These are phyloP conservation scores for Myathropa florea DNA, from an alignment of 2,888 invertebrate genomes.

Conservation along the genomic window DNA sequence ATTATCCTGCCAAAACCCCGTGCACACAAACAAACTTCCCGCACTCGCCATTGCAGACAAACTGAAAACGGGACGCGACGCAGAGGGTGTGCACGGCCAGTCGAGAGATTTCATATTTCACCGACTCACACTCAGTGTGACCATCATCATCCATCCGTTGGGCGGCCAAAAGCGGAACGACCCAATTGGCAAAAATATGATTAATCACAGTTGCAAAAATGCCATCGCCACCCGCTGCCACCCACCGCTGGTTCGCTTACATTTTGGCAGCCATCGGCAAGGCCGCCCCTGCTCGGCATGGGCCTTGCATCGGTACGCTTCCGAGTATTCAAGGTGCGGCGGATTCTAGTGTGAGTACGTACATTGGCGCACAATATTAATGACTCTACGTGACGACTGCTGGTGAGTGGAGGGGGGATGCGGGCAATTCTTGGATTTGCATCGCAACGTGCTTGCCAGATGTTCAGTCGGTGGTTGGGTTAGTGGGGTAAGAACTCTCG, in stretches of 20 bases:
- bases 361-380: conserved; percentile 64
- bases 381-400: conserved; percentile 68
- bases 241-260: neutral
- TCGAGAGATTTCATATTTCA: conserved; percentile 18
- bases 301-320: neutral
- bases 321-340: conserved; percentile 1
- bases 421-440: conserved; percentile 53
- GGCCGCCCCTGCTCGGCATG: neutral
- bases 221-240: conserved; percentile 64
- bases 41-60: conserved; percentile 36
- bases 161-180: conserved; percentile 73
- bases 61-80: neutral
- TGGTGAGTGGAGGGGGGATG: conserved; percentile 7
- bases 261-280: conserved; percentile 36
- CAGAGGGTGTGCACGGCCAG: conserved; percentile 8
- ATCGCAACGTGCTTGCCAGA: conserved; percentile 59
- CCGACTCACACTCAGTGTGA: conserved; percentile 18
- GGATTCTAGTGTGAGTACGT: conserved; percentile 14
- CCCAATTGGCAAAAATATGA: conserved; percentile 79
- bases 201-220: conserved; percentile 75
- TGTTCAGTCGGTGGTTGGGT: conserved; percentile 13
- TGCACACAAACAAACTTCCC: conserved; percentile 24
- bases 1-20: conserved; percentile 10
- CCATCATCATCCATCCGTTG: conserved; percentile 24
- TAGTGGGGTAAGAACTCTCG: neutral